Conservation (phyloP, 2,797 vertebrate species). For the Squalus acanthias region DNA sequence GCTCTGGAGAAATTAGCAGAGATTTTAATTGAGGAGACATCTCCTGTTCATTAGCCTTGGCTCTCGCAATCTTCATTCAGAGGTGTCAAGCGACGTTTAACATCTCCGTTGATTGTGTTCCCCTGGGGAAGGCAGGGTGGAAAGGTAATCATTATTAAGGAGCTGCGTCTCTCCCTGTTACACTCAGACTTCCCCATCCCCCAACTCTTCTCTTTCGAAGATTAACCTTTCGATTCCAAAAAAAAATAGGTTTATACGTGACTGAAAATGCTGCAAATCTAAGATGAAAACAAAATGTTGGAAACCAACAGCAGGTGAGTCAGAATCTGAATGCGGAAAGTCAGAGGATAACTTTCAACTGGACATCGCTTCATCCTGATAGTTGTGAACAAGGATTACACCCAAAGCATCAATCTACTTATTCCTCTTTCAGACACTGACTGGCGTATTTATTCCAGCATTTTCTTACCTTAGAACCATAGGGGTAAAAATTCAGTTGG, state of each 20-base stretch:
- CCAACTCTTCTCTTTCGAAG: background rate
- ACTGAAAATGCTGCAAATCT: background rate
- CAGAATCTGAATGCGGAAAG: background rate
- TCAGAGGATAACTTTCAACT: background rate
- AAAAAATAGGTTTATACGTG: background rate
- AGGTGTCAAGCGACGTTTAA: conserved; percentile 77
- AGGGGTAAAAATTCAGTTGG: too few species aligned
- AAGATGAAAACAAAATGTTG: background rate
- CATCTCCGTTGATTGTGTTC: conserved; percentile 68
- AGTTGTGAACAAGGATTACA: background rate
- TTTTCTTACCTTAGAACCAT: background rate
- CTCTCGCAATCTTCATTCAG: conserved; percentile 61
- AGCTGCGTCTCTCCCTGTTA: background rate
- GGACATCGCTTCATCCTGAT: background rate
- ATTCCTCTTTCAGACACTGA: background rate
- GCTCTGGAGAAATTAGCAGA: conserved; percentile 75
- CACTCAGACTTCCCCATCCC: background rate
- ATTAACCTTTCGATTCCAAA: background rate
- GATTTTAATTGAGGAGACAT: conserved; percentile 70
- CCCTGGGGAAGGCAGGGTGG: conserved; percentile 53
- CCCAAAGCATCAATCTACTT: background rate
- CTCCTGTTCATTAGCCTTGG: conserved; percentile 69
- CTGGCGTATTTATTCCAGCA: too few species aligned
- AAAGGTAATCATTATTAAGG: conserved; percentile 21
- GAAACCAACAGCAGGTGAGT: background rate